These are phyloP conservation scores for Smittia sp. DNA, from an alignment of 2,888 invertebrate species.

Conservation along the genomic window DNA sequence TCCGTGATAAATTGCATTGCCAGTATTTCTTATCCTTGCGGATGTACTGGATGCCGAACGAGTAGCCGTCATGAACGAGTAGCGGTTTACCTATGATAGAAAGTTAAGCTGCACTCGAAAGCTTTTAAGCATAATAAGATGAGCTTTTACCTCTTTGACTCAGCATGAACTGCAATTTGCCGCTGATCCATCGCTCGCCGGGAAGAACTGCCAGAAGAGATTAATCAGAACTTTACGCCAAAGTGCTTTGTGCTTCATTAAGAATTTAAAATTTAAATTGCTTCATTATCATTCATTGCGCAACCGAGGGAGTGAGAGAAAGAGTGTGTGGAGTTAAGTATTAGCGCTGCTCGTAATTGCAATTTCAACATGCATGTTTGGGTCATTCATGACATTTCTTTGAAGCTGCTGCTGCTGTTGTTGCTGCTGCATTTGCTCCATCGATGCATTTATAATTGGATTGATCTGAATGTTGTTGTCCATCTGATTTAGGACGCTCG, in stretches of 20 bases:
- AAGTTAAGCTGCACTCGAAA: neutral
- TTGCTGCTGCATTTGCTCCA: constrained; percentile 27
- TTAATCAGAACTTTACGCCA: neutral
- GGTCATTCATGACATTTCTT: neutral
- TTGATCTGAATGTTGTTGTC: constrained; percentile 45
- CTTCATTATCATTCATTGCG: constrained; percentile 18
- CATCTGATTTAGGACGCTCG: constrained; percentile 6
- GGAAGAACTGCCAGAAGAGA: constrained; percentile 49
- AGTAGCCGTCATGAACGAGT: constrained; percentile 53
- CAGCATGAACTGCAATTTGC: constrained; percentile 55
- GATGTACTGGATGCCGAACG: constrained; percentile 54
- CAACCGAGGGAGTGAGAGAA: neutral
- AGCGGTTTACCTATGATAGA: constrained; percentile 47
- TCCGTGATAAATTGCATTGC: constrained; percentile 54
- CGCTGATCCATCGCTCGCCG: constrained; percentile 54
- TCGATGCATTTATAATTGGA: constrained; percentile 44
- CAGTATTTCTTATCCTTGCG: constrained; percentile 55
- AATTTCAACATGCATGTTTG: constrained; percentile 2
- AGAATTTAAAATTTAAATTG: neutral
- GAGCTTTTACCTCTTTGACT: constrained; percentile 50
- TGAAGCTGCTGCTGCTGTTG: constrained; percentile 3
- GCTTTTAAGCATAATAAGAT: neutral
- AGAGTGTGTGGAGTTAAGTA: neutral
- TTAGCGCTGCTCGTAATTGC: constrained; percentile 20
- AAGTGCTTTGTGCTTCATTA: neutral